These are phyloP conservation scores for Ammodramus savannarum DNA, from an alignment of 2,113 vertebrate species.

Conservation along the genomic window DNA sequence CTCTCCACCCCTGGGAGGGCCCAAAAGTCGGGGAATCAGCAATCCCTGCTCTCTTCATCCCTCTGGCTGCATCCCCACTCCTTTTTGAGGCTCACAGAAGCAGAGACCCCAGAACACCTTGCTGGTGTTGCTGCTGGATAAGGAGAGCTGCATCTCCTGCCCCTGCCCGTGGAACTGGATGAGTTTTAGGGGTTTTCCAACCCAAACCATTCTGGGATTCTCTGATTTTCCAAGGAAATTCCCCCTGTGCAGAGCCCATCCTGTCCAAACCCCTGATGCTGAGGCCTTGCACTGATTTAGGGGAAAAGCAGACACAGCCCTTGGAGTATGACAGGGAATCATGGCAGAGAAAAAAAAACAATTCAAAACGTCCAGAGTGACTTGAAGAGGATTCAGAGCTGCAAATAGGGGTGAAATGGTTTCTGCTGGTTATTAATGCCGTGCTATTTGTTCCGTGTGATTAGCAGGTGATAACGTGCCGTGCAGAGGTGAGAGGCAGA, in stretches of 20 bases:
- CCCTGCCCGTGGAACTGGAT: not conserved
- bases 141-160: not conserved
- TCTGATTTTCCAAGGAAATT: not conserved
- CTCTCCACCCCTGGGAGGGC: too few species aligned
- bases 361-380: not conserved
- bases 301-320: not conserved
- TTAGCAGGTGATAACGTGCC: conserved; percentile 8
- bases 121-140: not conserved
- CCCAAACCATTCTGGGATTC: not conserved
- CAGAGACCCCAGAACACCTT: too few species aligned
- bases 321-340: not conserved
- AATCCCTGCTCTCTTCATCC: not conserved
- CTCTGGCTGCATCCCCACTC: not conserved
- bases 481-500: conserved; percentile 20
- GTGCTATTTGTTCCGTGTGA: not conserved
- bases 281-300: not conserved
- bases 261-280: accelerated
- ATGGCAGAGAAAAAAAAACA: not conserved
- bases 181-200: not conserved
- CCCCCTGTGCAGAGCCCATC: not conserved
- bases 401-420: conserved; percentile 6
- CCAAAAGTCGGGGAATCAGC: too few species aligned
- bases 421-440: not conserved
- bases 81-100: not conserved
- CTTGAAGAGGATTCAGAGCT: not conserved